Conservation (phyloP, 2,888 invertebrate genomes). For the Megamerina dolium region DNA sequence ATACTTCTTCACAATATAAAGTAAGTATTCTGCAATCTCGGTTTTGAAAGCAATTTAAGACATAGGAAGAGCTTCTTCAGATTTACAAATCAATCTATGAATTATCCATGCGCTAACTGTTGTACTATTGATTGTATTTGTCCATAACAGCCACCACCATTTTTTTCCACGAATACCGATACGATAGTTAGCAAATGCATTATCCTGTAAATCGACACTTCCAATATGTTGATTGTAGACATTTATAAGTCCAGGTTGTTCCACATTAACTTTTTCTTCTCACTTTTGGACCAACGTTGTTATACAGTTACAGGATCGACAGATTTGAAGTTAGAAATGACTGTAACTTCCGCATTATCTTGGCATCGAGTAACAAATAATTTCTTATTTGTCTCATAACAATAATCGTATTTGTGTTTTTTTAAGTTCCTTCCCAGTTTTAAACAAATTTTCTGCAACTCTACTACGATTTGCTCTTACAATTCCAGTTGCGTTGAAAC, state of each 20-base stretch:
- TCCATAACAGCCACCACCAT: constrained; percentile 18
- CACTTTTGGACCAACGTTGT: background rate
- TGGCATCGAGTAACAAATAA: background rate
- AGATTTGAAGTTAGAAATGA: background rate
- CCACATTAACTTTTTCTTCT: background rate
- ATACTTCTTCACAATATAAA: background rate
- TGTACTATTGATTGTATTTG: background rate
- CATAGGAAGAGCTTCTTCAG: background rate
- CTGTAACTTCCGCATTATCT: constrained; percentile 1
- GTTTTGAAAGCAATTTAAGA: constrained; percentile 3
- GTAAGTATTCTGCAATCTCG: constrained; percentile 1
- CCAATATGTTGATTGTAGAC: constrained; percentile 16
- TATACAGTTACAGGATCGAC: background rate
- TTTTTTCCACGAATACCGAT: constrained; percentile 19
- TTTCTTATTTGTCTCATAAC: background rate
- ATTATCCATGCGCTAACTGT: constrained; percentile 7
- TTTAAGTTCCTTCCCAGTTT: background rate
- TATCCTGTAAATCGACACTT: constrained; percentile 16
- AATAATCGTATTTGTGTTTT: background rate
- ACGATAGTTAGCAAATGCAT: constrained; percentile 14
- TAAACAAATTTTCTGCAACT: background rate
- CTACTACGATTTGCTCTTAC: background rate
- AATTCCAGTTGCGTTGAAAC: background rate
- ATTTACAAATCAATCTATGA: constrained; percentile 1
- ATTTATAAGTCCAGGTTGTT: background rate